Conservation (phyloP, 2,797 vertebrate genomes). For the Enteromius treurensis region DNA sequence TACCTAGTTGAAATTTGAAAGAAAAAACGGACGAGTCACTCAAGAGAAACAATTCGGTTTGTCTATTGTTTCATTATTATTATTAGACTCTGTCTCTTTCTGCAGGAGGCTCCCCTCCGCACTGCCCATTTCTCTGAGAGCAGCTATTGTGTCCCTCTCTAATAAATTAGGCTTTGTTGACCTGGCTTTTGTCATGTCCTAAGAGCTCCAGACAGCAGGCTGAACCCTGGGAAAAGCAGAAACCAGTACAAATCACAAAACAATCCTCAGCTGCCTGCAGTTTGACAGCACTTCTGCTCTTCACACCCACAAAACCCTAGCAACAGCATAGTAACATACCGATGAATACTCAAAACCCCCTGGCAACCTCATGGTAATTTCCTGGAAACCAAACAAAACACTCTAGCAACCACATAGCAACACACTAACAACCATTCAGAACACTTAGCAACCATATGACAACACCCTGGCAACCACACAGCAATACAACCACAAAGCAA, state of each 20-base stretch:
- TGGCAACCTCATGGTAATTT: background rate
- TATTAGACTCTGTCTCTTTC: conserved; percentile 29
- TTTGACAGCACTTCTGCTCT: conserved; percentile 28
- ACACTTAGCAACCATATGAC: background rate
- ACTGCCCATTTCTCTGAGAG: conserved; percentile 50
- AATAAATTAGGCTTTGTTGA: conserved; percentile 66
- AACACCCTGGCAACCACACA: background rate
- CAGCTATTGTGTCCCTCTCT: conserved; percentile 61
- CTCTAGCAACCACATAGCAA: background rate
- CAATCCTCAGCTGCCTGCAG: conserved; percentile 55
- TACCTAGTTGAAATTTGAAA: background rate
- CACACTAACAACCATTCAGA: background rate
- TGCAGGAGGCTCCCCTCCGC: conserved; percentile 32
- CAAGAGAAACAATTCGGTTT: conserved; percentile 2
- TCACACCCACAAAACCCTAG: background rate
- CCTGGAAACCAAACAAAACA: background rate
- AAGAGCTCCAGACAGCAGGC: conserved; percentile 51
- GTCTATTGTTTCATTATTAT: conserved; percentile 44
- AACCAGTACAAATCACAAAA: conserved; percentile 56
- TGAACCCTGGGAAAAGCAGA: conserved; percentile 58
- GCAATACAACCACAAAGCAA: background rate
- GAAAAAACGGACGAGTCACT: background rate
- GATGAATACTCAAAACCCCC: background rate
- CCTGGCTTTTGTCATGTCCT: conserved; percentile 56
- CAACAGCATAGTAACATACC: conserved; percentile 6